Evolutionary conservation across 92 coral and sea anemone genomes (phyloP).

Genomic region (Zoanthus solanderi): DNA sequence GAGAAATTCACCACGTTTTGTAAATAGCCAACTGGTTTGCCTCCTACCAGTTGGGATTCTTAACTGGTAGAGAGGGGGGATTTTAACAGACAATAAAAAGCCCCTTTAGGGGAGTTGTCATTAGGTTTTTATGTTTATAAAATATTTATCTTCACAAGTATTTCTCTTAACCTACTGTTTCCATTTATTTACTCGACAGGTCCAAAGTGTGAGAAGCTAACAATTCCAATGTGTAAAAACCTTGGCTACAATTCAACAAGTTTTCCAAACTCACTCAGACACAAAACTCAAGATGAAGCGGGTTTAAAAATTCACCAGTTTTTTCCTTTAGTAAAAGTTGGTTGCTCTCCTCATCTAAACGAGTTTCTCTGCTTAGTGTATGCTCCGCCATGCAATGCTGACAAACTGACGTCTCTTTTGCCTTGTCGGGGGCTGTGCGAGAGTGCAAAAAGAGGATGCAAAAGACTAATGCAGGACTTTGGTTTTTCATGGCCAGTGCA

Average conservation of each 20-base stretch:
- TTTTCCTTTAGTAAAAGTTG: background rate
- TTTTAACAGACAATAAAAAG: too few species aligned
- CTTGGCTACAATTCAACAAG: constrained; percentile 6
- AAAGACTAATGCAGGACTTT: background rate
- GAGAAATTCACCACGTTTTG: too few species aligned
- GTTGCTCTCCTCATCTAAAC: constrained; percentile 9
- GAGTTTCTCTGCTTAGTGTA: constrained; percentile 20
- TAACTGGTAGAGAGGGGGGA: too few species aligned
- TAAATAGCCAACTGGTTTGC: too few species aligned
- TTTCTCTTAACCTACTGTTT: too few species aligned
- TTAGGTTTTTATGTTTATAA: too few species aligned
- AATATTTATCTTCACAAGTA: too few species aligned
- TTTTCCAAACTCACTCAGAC: constrained; percentile 13
- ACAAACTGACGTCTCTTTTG: background rate
- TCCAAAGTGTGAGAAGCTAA: background rate
- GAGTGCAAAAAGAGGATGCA: constrained; percentile 9
- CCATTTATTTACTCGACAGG: background rate
- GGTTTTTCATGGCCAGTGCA: constrained; percentile 12
- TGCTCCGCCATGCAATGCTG: constrained; percentile 18
- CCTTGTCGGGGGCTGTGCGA: constrained; percentile 43
- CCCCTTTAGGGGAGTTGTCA: too few species aligned
- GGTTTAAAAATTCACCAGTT: background rate
- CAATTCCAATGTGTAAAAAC: constrained; percentile 24
- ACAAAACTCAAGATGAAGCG: constrained; percentile 3
- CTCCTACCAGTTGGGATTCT: too few species aligned